These are phyloP conservation scores for Papilio xuthus DNA, from an alignment of 1,140 invertebrate genomes.

Conservation along the genomic window DNA sequence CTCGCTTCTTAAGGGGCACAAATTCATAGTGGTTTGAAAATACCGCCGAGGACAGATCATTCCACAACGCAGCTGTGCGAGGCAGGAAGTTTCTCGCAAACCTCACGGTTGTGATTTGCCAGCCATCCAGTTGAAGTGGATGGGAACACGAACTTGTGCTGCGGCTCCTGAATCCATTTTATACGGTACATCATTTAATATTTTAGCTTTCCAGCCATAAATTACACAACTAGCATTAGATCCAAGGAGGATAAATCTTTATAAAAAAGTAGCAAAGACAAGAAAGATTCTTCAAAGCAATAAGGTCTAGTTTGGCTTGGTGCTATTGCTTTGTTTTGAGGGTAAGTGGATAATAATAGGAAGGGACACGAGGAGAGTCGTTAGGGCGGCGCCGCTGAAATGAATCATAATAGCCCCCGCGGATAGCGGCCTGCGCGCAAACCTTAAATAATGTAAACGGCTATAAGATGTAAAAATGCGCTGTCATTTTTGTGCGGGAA, in stretches of 20 bases:
- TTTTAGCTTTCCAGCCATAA: too few relatives aligned
- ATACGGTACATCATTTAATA: too few relatives aligned
- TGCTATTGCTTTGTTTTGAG: constrained; percentile 20
- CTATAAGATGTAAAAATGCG: constrained; percentile 29
- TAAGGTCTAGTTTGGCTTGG: background rate
- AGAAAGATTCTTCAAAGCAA: background rate
- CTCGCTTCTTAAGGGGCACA: too few relatives aligned
- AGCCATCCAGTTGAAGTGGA: too few relatives aligned
- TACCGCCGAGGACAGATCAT: too few relatives aligned
- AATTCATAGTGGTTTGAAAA: too few relatives aligned
- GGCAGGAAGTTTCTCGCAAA: too few relatives aligned
- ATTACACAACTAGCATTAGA: too few relatives aligned
- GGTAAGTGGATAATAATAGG: constrained; percentile 34
- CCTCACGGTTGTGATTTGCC: too few relatives aligned
- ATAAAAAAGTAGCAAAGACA: background rate
- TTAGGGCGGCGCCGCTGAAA: constrained; percentile 39
- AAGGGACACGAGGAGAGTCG: constrained; percentile 36
- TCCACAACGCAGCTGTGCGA: too few relatives aligned
- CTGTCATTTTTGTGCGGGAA: constrained; percentile 19
- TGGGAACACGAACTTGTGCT: too few relatives aligned
- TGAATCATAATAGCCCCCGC: constrained; percentile 41
- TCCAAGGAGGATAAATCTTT: background rate
- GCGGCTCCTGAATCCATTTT: too few relatives aligned
- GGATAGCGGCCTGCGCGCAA: constrained; percentile 3
- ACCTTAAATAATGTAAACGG: constrained; percentile 34